These are phyloP conservation scores for Drosophila quadrilineata DNA, from an alignment of 1,140 invertebrate species.

Conservation along the genomic window DNA sequence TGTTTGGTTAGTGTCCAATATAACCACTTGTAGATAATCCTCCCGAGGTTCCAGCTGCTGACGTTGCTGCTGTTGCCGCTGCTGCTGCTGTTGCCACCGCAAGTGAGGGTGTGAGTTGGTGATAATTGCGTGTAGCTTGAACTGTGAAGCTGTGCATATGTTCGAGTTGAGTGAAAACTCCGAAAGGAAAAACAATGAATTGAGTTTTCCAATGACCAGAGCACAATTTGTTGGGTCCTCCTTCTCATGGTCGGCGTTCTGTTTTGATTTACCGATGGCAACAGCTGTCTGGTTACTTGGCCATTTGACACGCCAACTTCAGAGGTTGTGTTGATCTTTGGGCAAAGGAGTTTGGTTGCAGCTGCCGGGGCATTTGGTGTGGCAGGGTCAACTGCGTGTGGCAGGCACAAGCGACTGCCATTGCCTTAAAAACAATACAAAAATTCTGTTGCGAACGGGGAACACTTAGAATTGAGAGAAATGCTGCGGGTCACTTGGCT, in stretches of 20 bases:
- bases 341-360: conserved; percentile 56
- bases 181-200: conserved; percentile 21
- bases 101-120: conserved; percentile 47
- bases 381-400: conserved; percentile 64
- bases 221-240: conserved; percentile 62
- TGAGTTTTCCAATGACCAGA: conserved; percentile 33
- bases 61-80: background rate
- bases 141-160: conserved; percentile 74
- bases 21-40: conserved; percentile 29
- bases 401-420: conserved; percentile 57
- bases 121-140: conserved; percentile 59
- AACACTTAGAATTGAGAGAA: conserved; percentile 24
- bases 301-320: conserved; percentile 63
- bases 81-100: background rate
- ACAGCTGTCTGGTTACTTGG: conserved; percentile 63
- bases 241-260: conserved; percentile 30
- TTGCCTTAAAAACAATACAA: conserved; percentile 43
- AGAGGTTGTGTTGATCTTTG: conserved; percentile 49
- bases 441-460: background rate
- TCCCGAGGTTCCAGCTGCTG: background rate
- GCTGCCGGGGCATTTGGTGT: conserved; percentile 23
- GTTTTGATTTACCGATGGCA: conserved; percentile 61
- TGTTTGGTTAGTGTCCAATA: conserved; percentile 26
- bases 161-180: conserved; percentile 3
- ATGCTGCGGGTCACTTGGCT: conserved; percentile 54